Evolutionary conservation across 1,140 invertebrate species (phyloP), one percentile per base, ranked within the genome.

Genomic region (Zaprionus kolodkinae): DNA sequence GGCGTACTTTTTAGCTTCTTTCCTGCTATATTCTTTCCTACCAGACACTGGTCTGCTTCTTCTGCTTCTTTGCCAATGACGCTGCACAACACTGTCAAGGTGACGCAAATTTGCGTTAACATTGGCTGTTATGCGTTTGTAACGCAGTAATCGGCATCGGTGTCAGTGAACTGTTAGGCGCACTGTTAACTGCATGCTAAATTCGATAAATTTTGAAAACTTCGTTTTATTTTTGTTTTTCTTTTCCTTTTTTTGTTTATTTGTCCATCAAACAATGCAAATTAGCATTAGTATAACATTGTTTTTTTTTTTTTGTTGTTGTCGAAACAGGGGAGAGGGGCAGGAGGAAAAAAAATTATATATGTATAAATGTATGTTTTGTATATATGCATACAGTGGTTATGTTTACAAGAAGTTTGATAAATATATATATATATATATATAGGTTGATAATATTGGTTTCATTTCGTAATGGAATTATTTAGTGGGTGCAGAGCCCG

Each of bases 1-100:
- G 73, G 72, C 55, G 72, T 76, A 76, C 68, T 50, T 65, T 71
- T 71, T 54, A 56, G 66, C 66, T 70, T 60, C 68, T 70, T 70
- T 65, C 30, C 56, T 48, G 36, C 43, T 62, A 36, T 50, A 57
- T 72, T 72, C 64, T 72, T 55, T 43, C 56, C 56, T 72, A 64
- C 21, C 52, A 63, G 50, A 13, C 35, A 33, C 66, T 21, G 65
- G 69, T 15, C 57, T 62, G 15, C 59, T 74, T 36, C 57, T 56
- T 45, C 48, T 69, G 35, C 7, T 6, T n/a, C n/a, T 36, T 45
- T 30, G 4, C 3, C 10, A 59, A 11, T 33, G 27, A 7, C 40
- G 52, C 6, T 70, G 36, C 6, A 25, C 59, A 74, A 57, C 72
- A 74, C 72, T 74, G 33, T 7, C 13, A n/a, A 3, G 30, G 33